Evolutionary conservation across 2,888 invertebrate genomes (phyloP), one percentile per base, ranked within the genome.

Genomic region (Gari tellinella): DNA sequence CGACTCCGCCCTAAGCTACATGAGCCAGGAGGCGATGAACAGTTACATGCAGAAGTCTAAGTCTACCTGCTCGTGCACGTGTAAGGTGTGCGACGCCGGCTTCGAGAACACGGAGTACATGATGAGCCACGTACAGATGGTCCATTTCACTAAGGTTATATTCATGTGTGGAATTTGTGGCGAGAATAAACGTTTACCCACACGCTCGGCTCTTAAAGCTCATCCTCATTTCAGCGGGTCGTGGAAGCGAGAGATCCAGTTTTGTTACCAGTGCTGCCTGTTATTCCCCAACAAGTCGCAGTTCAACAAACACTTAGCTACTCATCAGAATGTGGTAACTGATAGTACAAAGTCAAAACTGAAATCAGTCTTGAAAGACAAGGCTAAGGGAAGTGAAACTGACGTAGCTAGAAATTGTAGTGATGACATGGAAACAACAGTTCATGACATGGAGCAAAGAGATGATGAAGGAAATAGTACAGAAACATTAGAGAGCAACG

Each of bases 191-290:
- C 41, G 15, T 2, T 15, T 21, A 2, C 56, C 56, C 8, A 1
- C 15, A 2, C 14, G 14, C 2, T 25, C 41, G 12, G 10, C 31
- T 15, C 19, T 2, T 7, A 25, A 56, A n/a, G 25, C 41, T 2
- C 40, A 41, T 21, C 41, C 40, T 7, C 56, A 56, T 43, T 56
- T 41, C 12, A 25, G 23, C 14, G 43, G 17, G 14, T 5, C 43
- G 7, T 8, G 43, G 17, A 19, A n/a, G n/a, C n/a, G 40, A 7
- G 51, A 62, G 25, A 41, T 62, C 15, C 26, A 26, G 31, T 62
- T 62, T 26, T 62, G 62, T 52, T 52, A 62, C 43, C 31, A n/a
- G 4, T 62, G 62, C 40, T 25, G 31, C 14, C 51, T 46, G 15
- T 31, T 51, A 5, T 62, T 62, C 17, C 56, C 56, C 19, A 25